Percentiles rank a stretch among this genome's conserved stretches.
phyloP scores from a whole-genome alignment of 2,797 vertebrate genomes.

The Echiichthys vipera region DNA sequence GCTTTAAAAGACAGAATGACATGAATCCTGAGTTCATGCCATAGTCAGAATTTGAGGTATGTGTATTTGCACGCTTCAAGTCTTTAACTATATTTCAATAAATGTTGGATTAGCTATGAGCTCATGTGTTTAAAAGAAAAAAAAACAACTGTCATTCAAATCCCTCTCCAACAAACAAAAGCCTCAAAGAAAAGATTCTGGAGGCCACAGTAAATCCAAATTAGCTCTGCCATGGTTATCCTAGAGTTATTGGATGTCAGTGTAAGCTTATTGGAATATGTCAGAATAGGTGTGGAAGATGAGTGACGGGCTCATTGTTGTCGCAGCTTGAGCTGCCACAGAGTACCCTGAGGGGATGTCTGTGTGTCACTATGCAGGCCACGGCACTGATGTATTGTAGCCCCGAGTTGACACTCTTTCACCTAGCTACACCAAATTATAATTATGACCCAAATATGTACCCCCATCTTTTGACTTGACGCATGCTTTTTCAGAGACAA shows the following conservation, averaged over 20 bases:
- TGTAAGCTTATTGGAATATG: conserved; percentile 50
- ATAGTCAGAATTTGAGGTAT: conserved; percentile 20
- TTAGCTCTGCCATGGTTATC: conserved; percentile 46
- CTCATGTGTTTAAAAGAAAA: conserved; percentile 30
- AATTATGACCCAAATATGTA: conserved; percentile 28
- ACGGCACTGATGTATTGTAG: conserved; percentile 21
- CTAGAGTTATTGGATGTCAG: conserved; percentile 54
- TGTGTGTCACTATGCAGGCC: conserved; percentile 30
- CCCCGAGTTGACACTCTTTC: conserved; percentile 38
- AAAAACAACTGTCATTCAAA: conserved; percentile 51
- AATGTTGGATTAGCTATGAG: conserved; percentile 56
- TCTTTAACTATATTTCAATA: conserved; percentile 53
- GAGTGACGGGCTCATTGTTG: conserved; percentile 41
- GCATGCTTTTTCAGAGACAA: background rate
- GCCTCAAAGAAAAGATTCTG: conserved; percentile 27
- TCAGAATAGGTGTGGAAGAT: conserved; percentile 44
- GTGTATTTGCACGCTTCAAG: conserved; percentile 39
- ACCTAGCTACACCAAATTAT: conserved; percentile 18
- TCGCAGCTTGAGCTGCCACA: conserved; percentile 35
- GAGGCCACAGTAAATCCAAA: conserved; percentile 39
- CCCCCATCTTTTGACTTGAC: background rate
- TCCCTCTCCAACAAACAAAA: conserved; percentile 43
- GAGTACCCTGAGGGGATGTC: conserved; percentile 43
- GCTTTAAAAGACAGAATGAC: conserved; percentile 7
- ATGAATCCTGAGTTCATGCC: conserved; percentile 17